Percentiles rank a stretch among this genome's conserved stretches.
phyloP scores from a whole-genome alignment of 2,888 invertebrate genomes.

The Oxytorus armatus region DNA sequence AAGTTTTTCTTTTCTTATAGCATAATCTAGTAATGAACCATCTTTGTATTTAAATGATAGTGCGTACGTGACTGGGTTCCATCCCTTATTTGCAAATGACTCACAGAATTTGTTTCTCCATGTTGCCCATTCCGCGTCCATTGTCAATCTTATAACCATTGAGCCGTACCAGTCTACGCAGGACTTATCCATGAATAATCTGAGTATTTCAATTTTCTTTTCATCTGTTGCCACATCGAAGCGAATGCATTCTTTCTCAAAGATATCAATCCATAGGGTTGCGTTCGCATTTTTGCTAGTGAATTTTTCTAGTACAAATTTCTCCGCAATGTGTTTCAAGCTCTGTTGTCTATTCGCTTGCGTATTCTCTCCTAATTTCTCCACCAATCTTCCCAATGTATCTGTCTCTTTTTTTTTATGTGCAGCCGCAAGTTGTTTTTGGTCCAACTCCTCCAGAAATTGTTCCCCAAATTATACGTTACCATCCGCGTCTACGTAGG shows the following conservation, averaged over 20 bases:
- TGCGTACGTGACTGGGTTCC: slow-evolving; percentile 71
- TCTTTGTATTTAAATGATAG: slow-evolving; percentile 70
- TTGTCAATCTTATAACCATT: slow-evolving; percentile 67
- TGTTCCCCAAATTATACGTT: too few relatives aligned
- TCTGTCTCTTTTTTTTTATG: slow-evolving; percentile 43
- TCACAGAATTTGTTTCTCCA: slow-evolving; percentile 70
- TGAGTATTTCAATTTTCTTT: slow-evolving; percentile 67
- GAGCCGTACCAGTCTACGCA: slow-evolving; percentile 70
- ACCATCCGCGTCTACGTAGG: slow-evolving; percentile 67
- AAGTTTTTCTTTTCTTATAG: slow-evolving; percentile 70
- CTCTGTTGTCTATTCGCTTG: slow-evolving; percentile 31
- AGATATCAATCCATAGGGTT: slow-evolving; percentile 67
- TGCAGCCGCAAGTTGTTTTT: slow-evolving; percentile 34
- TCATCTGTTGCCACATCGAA: slow-evolving; percentile 71
- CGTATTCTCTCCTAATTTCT: slow-evolving; percentile 63
- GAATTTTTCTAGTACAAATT: slow-evolving; percentile 71
- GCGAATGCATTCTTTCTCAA: slow-evolving; percentile 70
- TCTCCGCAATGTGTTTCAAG: slow-evolving; percentile 61
- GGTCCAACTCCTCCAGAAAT: too few relatives aligned
- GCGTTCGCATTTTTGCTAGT: slow-evolving; percentile 67
- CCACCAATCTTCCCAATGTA: slow-evolving; percentile 61
- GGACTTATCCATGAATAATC: slow-evolving; percentile 67
- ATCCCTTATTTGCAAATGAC: slow-evolving; percentile 72
- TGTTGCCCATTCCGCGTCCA: slow-evolving; percentile 65
- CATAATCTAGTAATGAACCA: slow-evolving; percentile 73